A percentile compares a stretch with the other conserved stretches of the same genome.
These are phyloP conservation scores for Onychostoma macrolepis DNA, from an alignment of 2,113 vertebrate species.

Conservation along the genomic window DNA sequence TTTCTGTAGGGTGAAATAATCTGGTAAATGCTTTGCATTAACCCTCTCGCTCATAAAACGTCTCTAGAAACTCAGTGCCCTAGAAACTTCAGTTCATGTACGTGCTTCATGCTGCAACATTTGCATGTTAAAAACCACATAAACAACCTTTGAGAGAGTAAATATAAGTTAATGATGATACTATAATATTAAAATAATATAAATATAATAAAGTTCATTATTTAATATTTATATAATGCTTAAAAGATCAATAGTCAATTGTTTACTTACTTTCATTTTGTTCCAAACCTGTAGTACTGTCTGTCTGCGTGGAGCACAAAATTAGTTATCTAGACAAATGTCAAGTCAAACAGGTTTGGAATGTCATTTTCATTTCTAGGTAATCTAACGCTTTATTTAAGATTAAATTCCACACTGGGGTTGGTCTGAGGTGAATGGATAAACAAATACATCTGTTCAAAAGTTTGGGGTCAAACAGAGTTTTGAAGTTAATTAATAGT, in stretches of 20 bases:
- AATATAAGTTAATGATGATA: background rate
- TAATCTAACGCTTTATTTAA: background rate
- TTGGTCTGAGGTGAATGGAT: background rate
- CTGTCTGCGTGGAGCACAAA: background rate
- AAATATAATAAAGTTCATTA: background rate
- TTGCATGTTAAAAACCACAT: constrained; percentile 3
- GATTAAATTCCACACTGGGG: background rate
- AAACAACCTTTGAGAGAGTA: background rate
- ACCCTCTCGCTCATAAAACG: background rate
- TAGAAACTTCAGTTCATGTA: background rate
- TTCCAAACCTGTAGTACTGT: background rate
- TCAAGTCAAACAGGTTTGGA: background rate
- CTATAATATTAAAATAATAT: background rate
- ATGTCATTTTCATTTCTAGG: background rate
- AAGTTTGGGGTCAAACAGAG: background rate
- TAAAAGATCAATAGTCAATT: background rate
- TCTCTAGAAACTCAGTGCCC: background rate
- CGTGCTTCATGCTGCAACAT: background rate
- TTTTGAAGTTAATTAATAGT: background rate
- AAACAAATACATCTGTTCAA: background rate
- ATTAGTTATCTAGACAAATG: background rate
- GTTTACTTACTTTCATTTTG: background rate
- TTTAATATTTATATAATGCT: background rate
- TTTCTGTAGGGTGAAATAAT: background rate
- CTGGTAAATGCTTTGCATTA: constrained; percentile 18